phyloP scores from a whole-genome alignment of 2,888 invertebrate genomes.

The Anoncus sp. region DNA sequence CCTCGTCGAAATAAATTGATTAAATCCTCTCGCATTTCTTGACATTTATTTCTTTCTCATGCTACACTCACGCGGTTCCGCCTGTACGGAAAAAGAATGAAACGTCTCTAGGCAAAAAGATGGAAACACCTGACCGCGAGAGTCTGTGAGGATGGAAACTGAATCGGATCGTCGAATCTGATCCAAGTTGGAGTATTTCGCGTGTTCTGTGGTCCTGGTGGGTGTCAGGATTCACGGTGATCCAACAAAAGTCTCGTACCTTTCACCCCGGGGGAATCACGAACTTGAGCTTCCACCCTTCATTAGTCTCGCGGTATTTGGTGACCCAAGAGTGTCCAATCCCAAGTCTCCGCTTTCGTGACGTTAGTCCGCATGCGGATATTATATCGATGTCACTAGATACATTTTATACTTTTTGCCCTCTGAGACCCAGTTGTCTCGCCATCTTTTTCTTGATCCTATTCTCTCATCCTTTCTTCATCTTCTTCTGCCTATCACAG shows the following conservation, averaged over 20 bases:
- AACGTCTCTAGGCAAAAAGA: constrained; percentile 4
- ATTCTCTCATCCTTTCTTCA: not conserved
- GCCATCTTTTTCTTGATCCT: constrained; percentile 6
- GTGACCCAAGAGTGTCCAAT: constrained; percentile 34
- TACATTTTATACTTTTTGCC: constrained; percentile 17
- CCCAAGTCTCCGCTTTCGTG: constrained; percentile 14
- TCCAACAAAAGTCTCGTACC: constrained; percentile 32
- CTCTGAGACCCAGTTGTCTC: not conserved
- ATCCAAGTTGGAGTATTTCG: constrained; percentile 31
- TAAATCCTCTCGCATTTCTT: not conserved
- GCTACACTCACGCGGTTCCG: not conserved
- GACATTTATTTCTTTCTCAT: not conserved
- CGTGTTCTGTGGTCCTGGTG: constrained; percentile 14
- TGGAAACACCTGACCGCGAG: not conserved
- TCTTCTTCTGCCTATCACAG: not conserved
- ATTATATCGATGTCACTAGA: constrained; percentile 39
- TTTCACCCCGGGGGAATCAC: constrained; percentile 48
- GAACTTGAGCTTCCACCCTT: constrained; percentile 44
- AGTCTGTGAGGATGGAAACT: not conserved
- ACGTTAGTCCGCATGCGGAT: constrained; percentile 25
- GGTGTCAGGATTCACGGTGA: constrained; percentile 24
- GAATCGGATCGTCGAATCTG: constrained; percentile 28
- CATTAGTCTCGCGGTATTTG: constrained; percentile 51
- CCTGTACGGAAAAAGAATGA: not conserved
- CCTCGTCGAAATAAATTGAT: not conserved